Conservation (phyloP, 2,888 invertebrate species). For the Acanthosepion pharaonis region DNA sequence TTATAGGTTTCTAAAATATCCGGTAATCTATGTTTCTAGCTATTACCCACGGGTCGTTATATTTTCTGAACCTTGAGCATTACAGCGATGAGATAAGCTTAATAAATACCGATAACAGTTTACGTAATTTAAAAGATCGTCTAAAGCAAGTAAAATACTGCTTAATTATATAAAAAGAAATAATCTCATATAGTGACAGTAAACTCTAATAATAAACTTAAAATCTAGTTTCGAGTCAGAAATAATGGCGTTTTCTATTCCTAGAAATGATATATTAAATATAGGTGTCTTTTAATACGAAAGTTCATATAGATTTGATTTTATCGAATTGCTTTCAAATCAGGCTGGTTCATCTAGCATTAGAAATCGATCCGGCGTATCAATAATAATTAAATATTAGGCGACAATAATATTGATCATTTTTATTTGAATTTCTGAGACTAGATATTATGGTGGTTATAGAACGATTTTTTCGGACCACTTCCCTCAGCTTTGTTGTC, state of each 20-base stretch:
- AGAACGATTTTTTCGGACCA: neutral
- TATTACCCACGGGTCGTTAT: too few relatives aligned
- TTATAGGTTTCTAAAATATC: too few relatives aligned
- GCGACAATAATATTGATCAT: neutral
- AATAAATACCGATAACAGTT: neutral
- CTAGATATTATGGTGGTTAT: neutral
- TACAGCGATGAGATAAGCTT: too few relatives aligned
- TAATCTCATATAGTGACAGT: neutral
- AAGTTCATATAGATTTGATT: neutral
- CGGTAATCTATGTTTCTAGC: too few relatives aligned
- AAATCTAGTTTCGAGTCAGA: neutral
- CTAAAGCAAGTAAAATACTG: neutral
- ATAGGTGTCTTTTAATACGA: neutral
- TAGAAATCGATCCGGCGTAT: neutral
- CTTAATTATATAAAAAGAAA: neutral
- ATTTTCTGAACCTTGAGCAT: too few relatives aligned
- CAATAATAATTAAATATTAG: neutral
- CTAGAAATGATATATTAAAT: neutral
- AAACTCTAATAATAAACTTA: neutral
- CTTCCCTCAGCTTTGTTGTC: neutral
- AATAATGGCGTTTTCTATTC: neutral
- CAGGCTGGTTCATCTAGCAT: neutral
- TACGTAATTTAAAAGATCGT: neutral
- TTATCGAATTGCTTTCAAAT: neutral
- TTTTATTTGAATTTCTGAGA: neutral